Evolutionary conservation across 2,797 vertebrate species (phyloP), one percentile per base, ranked within the genome.

Genomic region (Aplochiton taeniatus): DNA sequence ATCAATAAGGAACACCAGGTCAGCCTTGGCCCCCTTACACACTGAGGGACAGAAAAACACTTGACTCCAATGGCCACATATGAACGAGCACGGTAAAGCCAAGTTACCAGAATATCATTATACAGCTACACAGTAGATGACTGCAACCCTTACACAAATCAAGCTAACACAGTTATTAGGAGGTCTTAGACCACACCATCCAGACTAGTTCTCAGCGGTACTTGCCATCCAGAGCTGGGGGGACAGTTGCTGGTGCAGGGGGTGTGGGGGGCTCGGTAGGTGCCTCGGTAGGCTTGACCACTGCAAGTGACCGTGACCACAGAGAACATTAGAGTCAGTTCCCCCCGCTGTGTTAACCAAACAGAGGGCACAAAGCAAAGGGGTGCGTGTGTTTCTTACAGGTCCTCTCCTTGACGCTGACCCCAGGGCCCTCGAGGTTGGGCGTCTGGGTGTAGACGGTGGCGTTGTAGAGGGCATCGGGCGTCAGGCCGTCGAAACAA

Each of bases 1-100:
- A 69, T 99, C 98, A 11, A 98, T 98, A 73, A 99, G 89, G 90
- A 98, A 99, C 46, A 99, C 98, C 83, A 99, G 90, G 73, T 99
- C 98, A 46, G 98, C 98, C 84, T 98, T 99, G 73, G 98, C 96
- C 47, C 97, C 97, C 89, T 89, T 97, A 89, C 98, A 99, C 42
- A 96, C 98, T 99, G 89, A n/a, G 31, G 8, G 43, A 61, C 78
- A 66, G 5, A 58, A 41, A 18, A 19, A 68, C 14, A 1, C 7
- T 0, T 78, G 61, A 68, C 66, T 53, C 14, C 53, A 0, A 63
- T 57, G 41, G 47, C 14, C 8, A 47, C 31, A 31, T 31, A 31
- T 3, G 6, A 31, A 31, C 31, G 31, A 31, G 2, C 31, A 31
- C 6, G 31, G 31, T 2, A 6, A 31, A 31, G 31, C 6, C 6